Base-by-base conservation (phyloP, 2,797 vertebrate species). In the Graptemys geographica region DNA sequence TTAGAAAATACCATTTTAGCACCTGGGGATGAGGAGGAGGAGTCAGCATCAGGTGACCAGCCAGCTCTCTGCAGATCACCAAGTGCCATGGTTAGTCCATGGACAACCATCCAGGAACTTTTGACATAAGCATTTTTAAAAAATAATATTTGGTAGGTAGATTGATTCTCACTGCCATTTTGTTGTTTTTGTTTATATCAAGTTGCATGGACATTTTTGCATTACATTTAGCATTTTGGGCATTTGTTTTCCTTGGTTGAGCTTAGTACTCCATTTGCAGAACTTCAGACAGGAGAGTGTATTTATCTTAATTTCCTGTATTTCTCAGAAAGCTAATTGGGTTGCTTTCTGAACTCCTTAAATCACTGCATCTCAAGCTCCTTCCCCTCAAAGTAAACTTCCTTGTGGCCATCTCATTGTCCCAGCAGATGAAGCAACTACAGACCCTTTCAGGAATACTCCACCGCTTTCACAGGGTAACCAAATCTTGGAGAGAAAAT, bases 401-500 rank as follows among this genome's bases (percentile, higher is more conserved):
- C 92, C 95, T 97, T 91, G 93, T 87, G 95, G 93, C 96, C 96
- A 95, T 96, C 4, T 0, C 79, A 59, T 90, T 89, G 94, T 96
- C 97, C 92, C 94, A 90, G 86, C 88, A 96, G 94, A 96, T 90
- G 81, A 96, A 95, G 96, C 96, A 97, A 96, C 96, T 95, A 96
- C 95, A 95, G 90, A 95, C 92, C 96, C 37, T 95, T 88, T 94
- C 84, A 96, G 96, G 96, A 97, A 93, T 96, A 96, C 96, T 92
- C 93, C 95, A 95, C 93, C 94, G 95, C 84, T 95, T 95, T 89
- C 91, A 95, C 91, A 95, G 94, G 86, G 81, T 97, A 97, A 96
- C 96, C 95, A 97, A 96, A 95, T 92, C 90, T 55, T 95, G 84
- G 93, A 97, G 96, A 96, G 90, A 93, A 96, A 96, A 96, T 95